phyloP scores from a whole-genome alignment of 30 jellyfish, hydroid and myxozoan species.

The Cassiopea andromeda region DNA sequence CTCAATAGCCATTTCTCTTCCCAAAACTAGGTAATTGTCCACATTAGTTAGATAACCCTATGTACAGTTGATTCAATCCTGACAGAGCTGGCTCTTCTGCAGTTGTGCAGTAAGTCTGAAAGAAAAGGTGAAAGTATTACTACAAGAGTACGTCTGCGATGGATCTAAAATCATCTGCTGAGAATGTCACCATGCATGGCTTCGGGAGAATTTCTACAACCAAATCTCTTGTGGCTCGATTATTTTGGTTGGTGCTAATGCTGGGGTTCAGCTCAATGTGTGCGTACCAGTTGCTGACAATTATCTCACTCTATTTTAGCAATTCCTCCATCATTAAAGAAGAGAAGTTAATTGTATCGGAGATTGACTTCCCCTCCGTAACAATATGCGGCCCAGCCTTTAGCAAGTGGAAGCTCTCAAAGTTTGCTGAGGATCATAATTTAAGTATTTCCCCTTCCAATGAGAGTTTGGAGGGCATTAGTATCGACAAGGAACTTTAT shows the following conservation, averaged over 20 bases:
- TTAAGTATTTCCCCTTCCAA: background rate
- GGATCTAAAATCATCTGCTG: slow-evolving; percentile 43
- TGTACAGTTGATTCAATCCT: too few species aligned
- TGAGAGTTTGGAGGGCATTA: background rate
- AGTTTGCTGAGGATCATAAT: background rate
- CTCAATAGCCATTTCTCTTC: too few species aligned
- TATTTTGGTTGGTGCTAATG: slow-evolving; percentile 24
- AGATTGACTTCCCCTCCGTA: slow-evolving; percentile 36
- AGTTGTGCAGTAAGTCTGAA: too few species aligned
- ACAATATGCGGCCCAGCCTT: slow-evolving; percentile 39
- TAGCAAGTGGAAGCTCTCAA: slow-evolving; percentile 5
- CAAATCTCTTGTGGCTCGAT: background rate
- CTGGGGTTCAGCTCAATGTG: background rate
- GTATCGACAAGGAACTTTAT: background rate
- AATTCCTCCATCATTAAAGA: background rate
- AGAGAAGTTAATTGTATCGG: background rate
- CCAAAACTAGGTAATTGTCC: too few species aligned
- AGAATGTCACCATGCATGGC: slow-evolving; percentile 60
- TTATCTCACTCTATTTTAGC: background rate
- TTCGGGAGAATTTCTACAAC: slow-evolving; percentile 31
- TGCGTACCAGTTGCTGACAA: background rate
- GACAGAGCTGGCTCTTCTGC: too few species aligned
- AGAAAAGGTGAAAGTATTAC: too few species aligned
- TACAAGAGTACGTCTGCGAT: background rate
- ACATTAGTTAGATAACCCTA: too few species aligned